Conservation (phyloP, 2,113 vertebrate genomes). For the Epinephelus lanceolatus region DNA sequence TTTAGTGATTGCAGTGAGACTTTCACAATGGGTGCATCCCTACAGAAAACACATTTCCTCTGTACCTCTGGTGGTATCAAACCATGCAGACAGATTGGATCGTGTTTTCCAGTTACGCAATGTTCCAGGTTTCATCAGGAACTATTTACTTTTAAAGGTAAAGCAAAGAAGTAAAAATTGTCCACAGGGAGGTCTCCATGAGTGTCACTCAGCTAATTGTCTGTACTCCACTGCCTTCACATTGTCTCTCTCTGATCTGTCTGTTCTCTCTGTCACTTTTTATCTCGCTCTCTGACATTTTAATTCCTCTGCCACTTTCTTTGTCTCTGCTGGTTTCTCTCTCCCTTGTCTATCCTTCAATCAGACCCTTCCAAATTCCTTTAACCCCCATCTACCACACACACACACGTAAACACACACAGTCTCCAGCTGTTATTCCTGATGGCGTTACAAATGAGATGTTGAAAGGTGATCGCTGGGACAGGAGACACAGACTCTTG, state of each 20-base stretch:
- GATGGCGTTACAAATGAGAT: constrained; percentile 87
- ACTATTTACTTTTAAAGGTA: background rate
- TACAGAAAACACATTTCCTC: background rate
- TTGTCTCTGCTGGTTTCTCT: constrained; percentile 57
- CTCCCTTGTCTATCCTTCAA: constrained; percentile 48
- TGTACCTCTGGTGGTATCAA: background rate
- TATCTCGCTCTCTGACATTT: constrained; percentile 57
- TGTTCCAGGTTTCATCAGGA: background rate
- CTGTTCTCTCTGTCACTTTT: constrained; percentile 44
- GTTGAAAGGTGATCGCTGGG: constrained; percentile 84
- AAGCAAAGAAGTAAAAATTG: background rate
- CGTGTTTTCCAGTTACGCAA: background rate
- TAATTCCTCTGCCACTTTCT: constrained; percentile 64
- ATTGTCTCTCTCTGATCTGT: constrained; percentile 10
- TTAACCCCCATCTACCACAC: constrained; percentile 34
- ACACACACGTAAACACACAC: constrained; percentile 29
- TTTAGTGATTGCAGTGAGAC: too few species aligned
- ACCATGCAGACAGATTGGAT: background rate
- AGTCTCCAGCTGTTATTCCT: constrained; percentile 84
- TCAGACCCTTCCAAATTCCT: constrained; percentile 55
- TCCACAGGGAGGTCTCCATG: constrained; percentile 26
- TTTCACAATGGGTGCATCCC: too few species aligned
- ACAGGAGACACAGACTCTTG: constrained; percentile 82
- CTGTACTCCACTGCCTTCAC: background rate
- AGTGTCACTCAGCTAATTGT: constrained; percentile 17